Base-by-base conservation (phyloP, 2,113 vertebrate species). In the Corythoichthys intestinalis region DNA sequence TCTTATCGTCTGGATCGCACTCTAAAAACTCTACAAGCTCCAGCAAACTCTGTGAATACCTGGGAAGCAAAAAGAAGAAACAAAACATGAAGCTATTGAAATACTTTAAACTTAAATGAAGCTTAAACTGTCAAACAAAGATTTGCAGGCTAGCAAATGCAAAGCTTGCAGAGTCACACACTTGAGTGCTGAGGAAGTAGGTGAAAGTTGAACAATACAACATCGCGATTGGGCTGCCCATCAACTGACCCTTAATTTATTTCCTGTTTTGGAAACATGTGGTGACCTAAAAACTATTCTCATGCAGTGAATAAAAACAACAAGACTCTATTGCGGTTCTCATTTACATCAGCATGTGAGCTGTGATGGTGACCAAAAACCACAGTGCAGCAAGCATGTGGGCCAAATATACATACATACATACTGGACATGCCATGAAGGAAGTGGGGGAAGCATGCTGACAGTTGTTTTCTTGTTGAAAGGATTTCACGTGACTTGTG, bases 11-110 rank as follows among this genome's bases (percentile, higher is more conserved):
- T 63, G 95, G 92, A 66, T 89, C 94, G 84, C 92, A 93, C 69
- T 95, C 94, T 78, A 94, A 88, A 81, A 98, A 99, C 44, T 98
- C 95, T 62, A 98, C 86, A 54, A 99, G 80, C 56, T 99, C 97
- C 89, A 93, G 89, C 71, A 99, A 86, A 81, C 97, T 98, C 87
- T 95, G 95, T 13, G 91, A 90, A 82, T 94, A 93, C 93, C 93
- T 94, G 8, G 28, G 70, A 76, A 9, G 79, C 35, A 79, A 71
- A 81, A 74, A 38, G 28, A 58, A 2, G 20, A 1, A 65, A 65
- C 44, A n/a, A 13, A 14, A 2, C 6, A 17, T 4, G 44, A 14
- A 56, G 1, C 35, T 9, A 20, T 44, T 14, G 41, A 60, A 66
- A 14, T 9, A 37, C 8, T 39, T 15, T 44, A 62, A 66, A 11